Base-by-base conservation (phyloP, 1,140 invertebrate genomes). In the Ditylenchus dipsaci region DNA sequence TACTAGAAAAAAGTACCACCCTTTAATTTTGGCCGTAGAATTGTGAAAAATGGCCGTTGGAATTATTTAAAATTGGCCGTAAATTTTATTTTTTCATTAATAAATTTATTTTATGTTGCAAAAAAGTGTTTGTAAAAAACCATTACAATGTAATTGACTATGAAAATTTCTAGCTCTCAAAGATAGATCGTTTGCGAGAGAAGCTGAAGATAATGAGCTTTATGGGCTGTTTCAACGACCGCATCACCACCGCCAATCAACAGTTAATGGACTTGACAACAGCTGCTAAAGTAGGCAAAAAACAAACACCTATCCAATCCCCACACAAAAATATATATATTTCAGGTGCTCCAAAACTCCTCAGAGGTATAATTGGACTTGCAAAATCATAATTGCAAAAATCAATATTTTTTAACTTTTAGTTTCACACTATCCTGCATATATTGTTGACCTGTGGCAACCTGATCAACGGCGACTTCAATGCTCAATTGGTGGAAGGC, bases 381-480 rank as follows among this genome's bases (percentile, higher is more conserved):
- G n/a, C n/a, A n/a, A n/a, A n/a, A n/a, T n/a, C n/a, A n/a, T n/a
- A n/a, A n/a, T n/a, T n/a, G n/a, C n/a, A n/a, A n/a, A n/a, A n/a
- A n/a, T n/a, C n/a, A n/a, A n/a, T n/a, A n/a, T n/a, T n/a, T n/a
- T n/a, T n/a, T n/a, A n/a, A n/a, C 33, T 38, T 38, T 38, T 5
- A 38, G 53, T 73, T 73, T n/a, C 71, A 75, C 29, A 75, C 62
- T 8, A 13, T 73, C 61, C 33, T 73, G 5, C 71, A 73, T 17
- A 42, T 73, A 49, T 47, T 73, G 33, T 62, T 73, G 42, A 68
- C 53, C 43, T 73, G 42, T 21, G 33, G 27, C 17, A 73, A 73
- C 66, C 33, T 73, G 42, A 43, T 75, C n/a, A 74, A 57, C 56
- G 71, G 71, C 30, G 72, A 73, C 38, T 63, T 75, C 33, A 65